Conservation (phyloP, 2,888 invertebrate genomes). For the Drosophila koepferae region DNA sequence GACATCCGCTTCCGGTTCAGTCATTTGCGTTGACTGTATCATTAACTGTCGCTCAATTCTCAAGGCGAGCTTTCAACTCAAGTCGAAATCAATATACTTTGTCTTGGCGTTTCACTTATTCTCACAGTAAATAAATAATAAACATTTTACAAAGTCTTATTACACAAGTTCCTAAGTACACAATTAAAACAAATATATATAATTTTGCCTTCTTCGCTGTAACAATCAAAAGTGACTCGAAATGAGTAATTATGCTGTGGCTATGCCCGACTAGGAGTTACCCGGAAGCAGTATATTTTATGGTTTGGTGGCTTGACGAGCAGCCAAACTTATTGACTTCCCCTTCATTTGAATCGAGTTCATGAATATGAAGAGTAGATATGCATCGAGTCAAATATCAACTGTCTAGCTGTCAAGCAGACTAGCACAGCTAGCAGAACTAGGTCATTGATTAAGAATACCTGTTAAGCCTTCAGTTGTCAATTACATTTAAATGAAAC, state of each 20-base stretch:
- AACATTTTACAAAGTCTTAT: neutral
- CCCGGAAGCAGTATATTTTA: neutral
- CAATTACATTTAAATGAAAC: too few relatives aligned
- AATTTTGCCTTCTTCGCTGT: neutral
- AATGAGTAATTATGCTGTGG: neutral
- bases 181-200: neutral
- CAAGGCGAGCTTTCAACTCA: slow-evolving; percentile 31
- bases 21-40: slow-evolving; percentile 54
- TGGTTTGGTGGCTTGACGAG: too few relatives aligned
- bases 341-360: too few relatives aligned
- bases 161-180: slow-evolving; percentile 9
- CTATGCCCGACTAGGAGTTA: neutral
- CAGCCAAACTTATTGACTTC: too few relatives aligned
- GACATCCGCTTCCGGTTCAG: slow-evolving; percentile 60
- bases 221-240: neutral
- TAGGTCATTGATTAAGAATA: too few relatives aligned
- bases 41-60: slow-evolving; percentile 65
- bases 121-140: slow-evolving; percentile 17
- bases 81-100: slow-evolving; percentile 43
- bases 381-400: too few relatives aligned
- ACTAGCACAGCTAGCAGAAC: too few relatives aligned
- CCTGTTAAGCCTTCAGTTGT: too few relatives aligned
- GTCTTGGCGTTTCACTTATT: slow-evolving; percentile 19
- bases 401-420: too few relatives aligned
- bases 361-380: too few relatives aligned